phyloP scores from a whole-genome alignment of 2,888 invertebrate species.

The Osmoderma eremita region DNA sequence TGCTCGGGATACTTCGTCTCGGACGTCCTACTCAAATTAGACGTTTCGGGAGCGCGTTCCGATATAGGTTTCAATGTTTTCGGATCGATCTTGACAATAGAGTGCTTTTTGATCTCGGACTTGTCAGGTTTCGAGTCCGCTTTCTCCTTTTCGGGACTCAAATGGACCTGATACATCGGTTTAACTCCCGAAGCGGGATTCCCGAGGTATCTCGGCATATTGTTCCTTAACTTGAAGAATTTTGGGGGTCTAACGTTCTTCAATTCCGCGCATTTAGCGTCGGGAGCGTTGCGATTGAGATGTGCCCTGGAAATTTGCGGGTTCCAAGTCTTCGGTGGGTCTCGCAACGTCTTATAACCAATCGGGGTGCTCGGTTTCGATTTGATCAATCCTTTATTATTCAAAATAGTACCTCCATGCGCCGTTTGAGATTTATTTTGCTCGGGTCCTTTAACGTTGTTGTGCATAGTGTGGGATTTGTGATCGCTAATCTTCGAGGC shows the following conservation, averaged over 20 bases:
- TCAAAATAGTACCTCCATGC: constrained; percentile 47
- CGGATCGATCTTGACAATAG: constrained; percentile 68
- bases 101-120: constrained; percentile 61
- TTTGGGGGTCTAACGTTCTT: constrained; percentile 65
- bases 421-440: constrained; percentile 54
- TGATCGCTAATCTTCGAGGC: constrained; percentile 36
- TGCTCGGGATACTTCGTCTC: constrained; percentile 34
- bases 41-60: constrained; percentile 59
- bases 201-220: constrained; percentile 67
- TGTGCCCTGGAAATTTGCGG: constrained; percentile 68
- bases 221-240: constrained; percentile 69
- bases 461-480: constrained; percentile 17
- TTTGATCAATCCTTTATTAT: constrained; percentile 51
- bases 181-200: constrained; percentile 72
- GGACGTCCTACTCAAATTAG: constrained; percentile 54
- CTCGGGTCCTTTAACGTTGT: constrained; percentile 54
- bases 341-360: constrained; percentile 69
- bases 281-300: constrained; percentile 46
- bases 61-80: constrained; percentile 68
- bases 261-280: constrained; percentile 53
- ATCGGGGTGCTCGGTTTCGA: constrained; percentile 60
- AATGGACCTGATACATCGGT: constrained; percentile 67
- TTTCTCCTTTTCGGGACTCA: constrained; percentile 58
- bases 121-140: constrained; percentile 48
- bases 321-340: constrained; percentile 72